phyloP scores from a whole-genome alignment of 2,888 invertebrate genomes.

The Tachystola acroxantha region DNA sequence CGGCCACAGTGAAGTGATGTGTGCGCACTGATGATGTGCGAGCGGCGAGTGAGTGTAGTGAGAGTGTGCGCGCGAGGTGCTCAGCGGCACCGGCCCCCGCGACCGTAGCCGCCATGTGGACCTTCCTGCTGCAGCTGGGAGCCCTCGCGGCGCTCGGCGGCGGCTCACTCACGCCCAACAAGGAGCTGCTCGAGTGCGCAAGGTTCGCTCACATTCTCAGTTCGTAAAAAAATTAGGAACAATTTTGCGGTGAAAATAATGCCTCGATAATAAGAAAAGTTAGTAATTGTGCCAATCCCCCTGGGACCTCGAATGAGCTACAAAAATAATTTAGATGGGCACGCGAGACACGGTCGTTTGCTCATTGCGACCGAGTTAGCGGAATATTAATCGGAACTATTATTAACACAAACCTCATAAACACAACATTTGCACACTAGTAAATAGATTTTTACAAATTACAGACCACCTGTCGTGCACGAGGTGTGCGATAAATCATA shows the following conservation, averaged over 20 bases:
- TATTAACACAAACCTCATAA: slow-evolving; percentile 5
- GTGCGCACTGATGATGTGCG: slow-evolving; percentile 55
- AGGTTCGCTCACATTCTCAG: slow-evolving; percentile 48
- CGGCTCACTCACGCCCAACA: slow-evolving; percentile 56
- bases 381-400: slow-evolving; percentile 11
- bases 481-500: no score
- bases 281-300: slow-evolving; percentile 27
- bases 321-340: slow-evolving; percentile 66
- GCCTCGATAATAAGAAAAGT: slow-evolving; percentile 5
- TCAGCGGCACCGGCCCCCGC: slow-evolving; percentile 41
- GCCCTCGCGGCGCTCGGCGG: slow-evolving; percentile 54
- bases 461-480: no score
- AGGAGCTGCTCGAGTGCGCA: slow-evolving; percentile 69
- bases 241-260: slow-evolving; percentile 5
- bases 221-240: not conserved
- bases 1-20: slow-evolving; percentile 47
- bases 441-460: no score
- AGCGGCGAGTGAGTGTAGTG: slow-evolving; percentile 57
- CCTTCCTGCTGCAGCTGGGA: slow-evolving; percentile 49
- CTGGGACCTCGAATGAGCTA: slow-evolving; percentile 56
- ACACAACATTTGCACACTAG: slow-evolving; percentile 3
- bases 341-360: slow-evolving; percentile 36
- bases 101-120: slow-evolving; percentile 67
- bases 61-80: slow-evolving; percentile 51
- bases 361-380: slow-evolving; percentile 15